These are phyloP conservation scores for Clarias batrachus DNA, from an alignment of 2,113 vertebrate genomes.

Conservation along the genomic window DNA sequence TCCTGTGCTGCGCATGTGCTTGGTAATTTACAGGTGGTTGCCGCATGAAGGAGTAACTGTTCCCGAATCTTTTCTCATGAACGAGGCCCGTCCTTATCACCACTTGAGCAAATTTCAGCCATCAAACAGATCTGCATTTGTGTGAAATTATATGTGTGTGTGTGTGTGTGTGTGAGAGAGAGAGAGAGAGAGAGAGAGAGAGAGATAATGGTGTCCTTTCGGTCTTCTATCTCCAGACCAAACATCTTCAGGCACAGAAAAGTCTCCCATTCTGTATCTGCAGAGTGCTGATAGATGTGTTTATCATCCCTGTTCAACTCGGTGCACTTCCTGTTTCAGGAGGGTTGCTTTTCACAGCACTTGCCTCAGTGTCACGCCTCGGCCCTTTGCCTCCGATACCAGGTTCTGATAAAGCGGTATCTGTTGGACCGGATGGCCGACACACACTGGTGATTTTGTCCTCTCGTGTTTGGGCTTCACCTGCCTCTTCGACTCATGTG, in stretches of 20 bases:
- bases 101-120: neutral
- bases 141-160: neutral
- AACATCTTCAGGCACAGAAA: slow-evolving; percentile 43
- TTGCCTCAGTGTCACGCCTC: slow-evolving; percentile 54
- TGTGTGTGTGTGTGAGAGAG: too few relatives aligned
- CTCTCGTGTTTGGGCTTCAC: slow-evolving; percentile 56
- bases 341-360: slow-evolving; percentile 31
- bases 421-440: slow-evolving; percentile 56
- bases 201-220: slow-evolving; percentile 1
- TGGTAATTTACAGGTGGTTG: neutral
- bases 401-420: slow-evolving; percentile 66
- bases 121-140: neutral
- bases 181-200: neutral
- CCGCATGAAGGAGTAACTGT: too few relatives aligned
- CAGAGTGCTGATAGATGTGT: slow-evolving; percentile 35
- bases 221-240: slow-evolving; percentile 11
- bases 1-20: neutral
- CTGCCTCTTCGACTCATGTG: slow-evolving; percentile 53
- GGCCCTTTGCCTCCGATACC: slow-evolving; percentile 63
- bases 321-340: slow-evolving; percentile 63
- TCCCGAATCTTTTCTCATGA: neutral
- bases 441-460: slow-evolving; percentile 52
- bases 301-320: slow-evolving; percentile 37
- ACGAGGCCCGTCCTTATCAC: neutral
- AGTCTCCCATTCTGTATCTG: slow-evolving; percentile 56